Conservation (phyloP, 2,797 vertebrate species). For the Oceanodroma leucorhoa region DNA sequence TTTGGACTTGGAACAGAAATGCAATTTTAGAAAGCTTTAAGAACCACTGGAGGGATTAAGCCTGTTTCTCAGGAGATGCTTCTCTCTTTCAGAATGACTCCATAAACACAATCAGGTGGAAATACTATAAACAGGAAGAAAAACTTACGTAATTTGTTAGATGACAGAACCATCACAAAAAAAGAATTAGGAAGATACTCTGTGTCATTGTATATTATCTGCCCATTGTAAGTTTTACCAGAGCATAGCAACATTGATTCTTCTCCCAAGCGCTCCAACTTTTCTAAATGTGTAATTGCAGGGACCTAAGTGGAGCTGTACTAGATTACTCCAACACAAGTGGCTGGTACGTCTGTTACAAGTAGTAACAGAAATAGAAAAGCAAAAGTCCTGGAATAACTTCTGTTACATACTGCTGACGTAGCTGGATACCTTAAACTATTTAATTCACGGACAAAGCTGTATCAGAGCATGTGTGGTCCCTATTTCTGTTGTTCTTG, state of each 20-base stretch:
- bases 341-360: background rate
- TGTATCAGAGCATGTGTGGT: accelerated
- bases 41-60: background rate
- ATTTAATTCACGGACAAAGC: background rate
- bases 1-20: background rate
- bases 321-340: background rate
- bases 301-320: background rate
- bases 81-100: background rate
- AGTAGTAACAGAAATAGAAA: background rate
- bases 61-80: background rate
- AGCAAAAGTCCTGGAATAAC: background rate
- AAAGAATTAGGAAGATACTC: background rate
- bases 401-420: background rate
- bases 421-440: background rate
- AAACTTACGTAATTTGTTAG: background rate
- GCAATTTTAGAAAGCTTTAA: background rate
- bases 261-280: background rate
- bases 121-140: background rate
- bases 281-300: background rate
- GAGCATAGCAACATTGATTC: background rate
- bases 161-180: background rate
- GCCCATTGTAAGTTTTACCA: background rate
- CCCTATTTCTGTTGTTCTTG: background rate
- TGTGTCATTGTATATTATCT: background rate
- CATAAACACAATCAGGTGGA: background rate